Evolutionary conservation across 2,888 invertebrate genomes (phyloP).

Genomic region (Amphipyra tragopoginis): DNA sequence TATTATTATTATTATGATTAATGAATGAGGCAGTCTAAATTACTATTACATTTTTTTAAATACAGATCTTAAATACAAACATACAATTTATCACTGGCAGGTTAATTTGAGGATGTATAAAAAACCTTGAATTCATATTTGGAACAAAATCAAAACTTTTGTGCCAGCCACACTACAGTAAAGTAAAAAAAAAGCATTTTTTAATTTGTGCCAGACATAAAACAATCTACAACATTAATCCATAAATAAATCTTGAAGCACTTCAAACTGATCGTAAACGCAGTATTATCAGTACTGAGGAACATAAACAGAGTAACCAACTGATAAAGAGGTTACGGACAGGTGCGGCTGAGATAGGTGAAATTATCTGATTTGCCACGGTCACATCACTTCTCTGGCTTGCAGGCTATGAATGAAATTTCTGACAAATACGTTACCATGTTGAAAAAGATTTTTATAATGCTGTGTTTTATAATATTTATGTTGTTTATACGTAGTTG

Average conservation of each 20-base stretch:
- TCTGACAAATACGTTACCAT: not conserved
- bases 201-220: not conserved
- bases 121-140: no score
- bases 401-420: not conserved
- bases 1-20: no score
- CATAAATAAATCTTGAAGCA: not conserved
- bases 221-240: not conserved
- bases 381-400: slow-evolving; percentile 7
- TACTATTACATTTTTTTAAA: no score
- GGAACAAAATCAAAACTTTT: no score
- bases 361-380: slow-evolving; percentile 21
- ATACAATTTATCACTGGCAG: not conserved
- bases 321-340: slow-evolving; percentile 51
- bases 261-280: slow-evolving; percentile 1
- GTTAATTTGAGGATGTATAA: no score
- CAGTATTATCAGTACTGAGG: slow-evolving; percentile 13
- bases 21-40: no score
- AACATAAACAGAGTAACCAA: slow-evolving; percentile 5
- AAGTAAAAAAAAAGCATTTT: no score
- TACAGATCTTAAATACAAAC: no score
- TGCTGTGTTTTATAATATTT: no score
- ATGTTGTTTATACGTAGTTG: no score
- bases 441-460: no score
- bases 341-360: slow-evolving; percentile 42
- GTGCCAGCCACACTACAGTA: no score